phyloP scores from a whole-genome alignment of 1,140 invertebrate genomes.

The Drosophila punjabiensis region DNA sequence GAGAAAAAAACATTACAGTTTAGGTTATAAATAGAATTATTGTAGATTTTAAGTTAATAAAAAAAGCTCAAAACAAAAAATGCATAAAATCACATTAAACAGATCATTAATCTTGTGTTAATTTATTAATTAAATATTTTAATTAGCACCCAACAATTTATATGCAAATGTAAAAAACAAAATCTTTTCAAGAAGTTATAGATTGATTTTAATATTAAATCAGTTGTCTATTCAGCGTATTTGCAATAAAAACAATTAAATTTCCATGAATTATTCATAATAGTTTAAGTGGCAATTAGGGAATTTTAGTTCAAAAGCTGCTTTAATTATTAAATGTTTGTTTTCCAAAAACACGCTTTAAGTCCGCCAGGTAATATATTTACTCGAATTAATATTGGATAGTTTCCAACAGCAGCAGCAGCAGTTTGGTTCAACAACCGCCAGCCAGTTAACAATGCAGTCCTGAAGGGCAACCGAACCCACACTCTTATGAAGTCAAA shows the following conservation, averaged over 20 bases:
- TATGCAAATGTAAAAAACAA: background rate
- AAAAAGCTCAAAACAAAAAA: background rate
- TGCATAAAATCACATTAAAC: too few relatives aligned
- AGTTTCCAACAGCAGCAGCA: constrained; percentile 2
- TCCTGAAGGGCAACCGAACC: constrained; percentile 1
- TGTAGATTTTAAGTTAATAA: background rate
- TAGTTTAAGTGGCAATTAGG: constrained; percentile 15
- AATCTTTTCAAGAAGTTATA: background rate
- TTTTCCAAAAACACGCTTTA: constrained; percentile 4
- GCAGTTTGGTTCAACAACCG: constrained; percentile 28
- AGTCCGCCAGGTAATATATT: background rate
- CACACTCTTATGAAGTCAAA: constrained; percentile 17
- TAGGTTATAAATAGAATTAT: background rate
- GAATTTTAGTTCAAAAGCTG: constrained; percentile 9
- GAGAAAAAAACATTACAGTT: background rate
- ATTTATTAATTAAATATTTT: background rate
- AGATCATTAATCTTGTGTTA: background rate
- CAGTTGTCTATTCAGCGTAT: background rate
- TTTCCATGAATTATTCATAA: constrained; percentile 9
- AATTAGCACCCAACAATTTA: background rate
- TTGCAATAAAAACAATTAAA: background rate
- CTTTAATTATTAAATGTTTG: constrained; percentile 3
- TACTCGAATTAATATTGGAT: constrained; percentile 16
- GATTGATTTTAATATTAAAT: background rate
- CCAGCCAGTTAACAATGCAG: constrained; percentile 21